A percentile compares a stretch with the other conserved stretches of the same genome.
Conservation (phyloP, 1,140 invertebrate genomes). For the Whitmania pigra region DNA sequence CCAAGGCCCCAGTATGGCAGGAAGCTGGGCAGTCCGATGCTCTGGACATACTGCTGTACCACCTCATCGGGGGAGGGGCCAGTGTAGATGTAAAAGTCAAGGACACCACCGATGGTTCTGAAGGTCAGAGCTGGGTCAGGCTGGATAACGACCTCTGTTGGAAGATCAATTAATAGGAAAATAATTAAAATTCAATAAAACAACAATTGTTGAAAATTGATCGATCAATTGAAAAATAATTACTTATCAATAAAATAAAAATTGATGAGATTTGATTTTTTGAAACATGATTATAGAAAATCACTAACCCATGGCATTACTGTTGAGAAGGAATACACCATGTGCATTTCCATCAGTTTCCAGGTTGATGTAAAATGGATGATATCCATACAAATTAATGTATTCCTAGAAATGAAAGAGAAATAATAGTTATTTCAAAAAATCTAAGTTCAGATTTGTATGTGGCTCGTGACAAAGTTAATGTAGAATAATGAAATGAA, state of each 20-base stretch:
- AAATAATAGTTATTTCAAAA: no score
- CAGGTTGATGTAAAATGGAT: slow-evolving; percentile 62
- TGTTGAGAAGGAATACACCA: slow-evolving; percentile 37
- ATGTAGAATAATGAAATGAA: no score
- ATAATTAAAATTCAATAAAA: background rate
- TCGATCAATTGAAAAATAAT: background rate
- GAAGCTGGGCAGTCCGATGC: slow-evolving; percentile 63
- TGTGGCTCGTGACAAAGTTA: no score
- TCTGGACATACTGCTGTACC: slow-evolving; percentile 55
- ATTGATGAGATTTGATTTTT: background rate
- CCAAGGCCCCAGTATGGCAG: slow-evolving; percentile 80
- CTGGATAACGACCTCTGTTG: slow-evolving; percentile 21
- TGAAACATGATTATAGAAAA: background rate
- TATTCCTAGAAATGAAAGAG: slow-evolving; percentile 21
- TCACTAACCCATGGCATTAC: slow-evolving; percentile 35
- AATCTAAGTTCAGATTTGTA: no score
- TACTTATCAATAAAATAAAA: background rate
- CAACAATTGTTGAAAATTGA: no score
- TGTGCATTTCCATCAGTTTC: slow-evolving; percentile 42
- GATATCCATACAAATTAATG: slow-evolving; percentile 62
- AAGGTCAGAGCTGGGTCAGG: slow-evolving; percentile 25
- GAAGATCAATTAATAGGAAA: background rate
- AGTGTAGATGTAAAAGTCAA: slow-evolving; percentile 36
- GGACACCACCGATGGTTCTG: slow-evolving; percentile 31
- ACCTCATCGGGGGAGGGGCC: slow-evolving; percentile 52